Base-by-base conservation (phyloP, 2,888 invertebrate genomes). In the Trissoscelio sp. region DNA sequence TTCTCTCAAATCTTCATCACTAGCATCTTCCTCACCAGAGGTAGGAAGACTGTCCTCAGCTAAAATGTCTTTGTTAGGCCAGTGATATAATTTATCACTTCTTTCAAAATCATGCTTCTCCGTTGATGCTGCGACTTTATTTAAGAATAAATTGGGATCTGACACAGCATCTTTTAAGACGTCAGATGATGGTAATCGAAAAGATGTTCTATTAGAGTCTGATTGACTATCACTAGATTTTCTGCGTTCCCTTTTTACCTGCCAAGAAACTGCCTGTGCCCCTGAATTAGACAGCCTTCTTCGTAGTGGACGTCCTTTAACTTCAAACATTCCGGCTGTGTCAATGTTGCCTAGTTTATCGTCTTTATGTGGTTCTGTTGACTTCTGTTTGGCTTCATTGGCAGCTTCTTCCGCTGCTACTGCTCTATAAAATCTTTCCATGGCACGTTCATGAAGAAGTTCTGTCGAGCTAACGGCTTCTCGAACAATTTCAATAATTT, bases 391-490 rank as follows among this genome's bases (percentile, higher is more conserved):
- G 0, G 83, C 81, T 14, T 85, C 67, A 60, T 95, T 94, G 22
- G 93, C 93, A 16, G 94, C 94, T 89, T 96, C 95, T 89, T 96
- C 95, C 85, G 95, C 93, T 69, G 95, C 95, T 2, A 95, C 94
- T 7, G 95, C 96, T 89, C 95, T 94, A 88, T 96, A 96, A 89
- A 97, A 95, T 39, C 96, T 93, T 6, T 95, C 95, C 95, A 97
- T 96, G 9, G 96, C 95, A 48, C 95, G 93, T 89, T 96, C 96
- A 89, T 96, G 96, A 0, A 97, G 93, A 3, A 97, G 92, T 89
- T 97, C 97, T 0, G 96, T 95, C 1, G 96, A 96, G 88, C 97
- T 97, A 22, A 96, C 95, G 0, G 96, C 95, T 85, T 94, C 93
- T 24, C 96, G 93, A 34, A 96, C 91, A 0, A 92, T 91, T 64